Base-by-base conservation (phyloP, 2,888 invertebrate genomes). In the Drosophila parthenogenetica region DNA sequence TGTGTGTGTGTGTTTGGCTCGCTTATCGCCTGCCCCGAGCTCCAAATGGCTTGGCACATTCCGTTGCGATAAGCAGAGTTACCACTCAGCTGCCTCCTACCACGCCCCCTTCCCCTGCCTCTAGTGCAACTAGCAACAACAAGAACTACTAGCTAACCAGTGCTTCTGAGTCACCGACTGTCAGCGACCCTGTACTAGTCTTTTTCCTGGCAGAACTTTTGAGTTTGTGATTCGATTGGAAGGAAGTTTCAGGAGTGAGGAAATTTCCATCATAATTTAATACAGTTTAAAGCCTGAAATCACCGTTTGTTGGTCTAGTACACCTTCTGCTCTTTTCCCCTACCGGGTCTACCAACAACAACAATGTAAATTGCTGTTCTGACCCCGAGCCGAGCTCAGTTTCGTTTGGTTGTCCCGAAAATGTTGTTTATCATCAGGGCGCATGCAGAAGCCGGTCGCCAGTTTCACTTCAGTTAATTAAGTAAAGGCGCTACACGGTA, bases 1-100 rank as follows among this genome's bases (percentile, higher is more conserved):
- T 55, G 49, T 45, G 46, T 57, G 48, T 55, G 62, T 59, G 66
- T 70, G 71, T 61, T 54, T 66, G 57, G 54, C 32, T 62, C 67
- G 75, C 75, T 75, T 77, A 77, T 81, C 76, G 69, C 60, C 61
- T 45, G 72, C 89, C 73, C 78, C 71, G 73, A 80, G 89, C 89
- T 85, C 85, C 81, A 80, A 80, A 88, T 81, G 89, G 83, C 88
- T 87, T 86, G 88, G 87, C 88, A 90, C 87, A 89, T 89, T 87
- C 71, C 79, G 75, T 55, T 40, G 64, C 81, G 90, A 90, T 88
- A 90, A 84, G 81, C 81, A 51, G 46, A 57, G 73, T 72, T 75
- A 77, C 64, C 73, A 66, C 49, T 54, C 16, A 50, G 48, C 54
- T 35, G 22, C 49, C 49, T 17, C 35, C 48, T 5, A 7, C 57